Evolutionary conservation across 2,797 vertebrate genomes (phyloP), one percentile per base, ranked within the genome.

Genomic region (Brotula barbata): DNA sequence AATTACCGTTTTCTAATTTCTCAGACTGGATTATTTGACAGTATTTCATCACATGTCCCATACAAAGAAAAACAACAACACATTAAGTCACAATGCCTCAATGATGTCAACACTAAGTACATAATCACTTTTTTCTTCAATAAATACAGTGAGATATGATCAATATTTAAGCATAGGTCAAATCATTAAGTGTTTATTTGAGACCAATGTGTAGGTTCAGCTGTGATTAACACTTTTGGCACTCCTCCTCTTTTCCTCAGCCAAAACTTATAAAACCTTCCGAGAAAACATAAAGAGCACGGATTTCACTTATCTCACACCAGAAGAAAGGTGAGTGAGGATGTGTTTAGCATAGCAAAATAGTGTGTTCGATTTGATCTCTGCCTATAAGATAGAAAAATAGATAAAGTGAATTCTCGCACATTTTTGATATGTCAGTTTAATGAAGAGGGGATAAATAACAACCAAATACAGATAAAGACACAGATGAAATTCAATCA

Each of bases 61-160:
- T 58, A 33, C 63, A 55, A 23, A 49, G 52, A 62, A 78, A 80
- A 72, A 70, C 61, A 58, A 63, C 81, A 80, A 75, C 65, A 59
- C 54, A 55, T 58, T 74, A 56, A 71, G 68, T 67, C 72, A 74
- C 68, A 60, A 64, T 69, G 58, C 75, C 70, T 64, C 63, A 50
- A 78, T 68, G 20, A 13, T 73, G 68, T 81, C 78, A 82, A 83
- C 78, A 82, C 15, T 36, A 71, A 83, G 49, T 25, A 42, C 14
- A 36, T 42, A 80, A 85, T 80, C 69, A 82, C 84, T 60, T 40
- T 82, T 23, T 12, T 39, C n/a, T 7, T 34, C 51, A 7, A 63
- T 68, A 65, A 82, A 82, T 68, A 73, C 68, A 58, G 47, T 51
- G 57, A 64, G 47, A 68, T 31, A 47, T 14, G 46, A 57, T 45